These are phyloP conservation scores for Holcopasites calliopsidis DNA, from an alignment of 1,140 invertebrate genomes.

Conservation along the genomic window DNA sequence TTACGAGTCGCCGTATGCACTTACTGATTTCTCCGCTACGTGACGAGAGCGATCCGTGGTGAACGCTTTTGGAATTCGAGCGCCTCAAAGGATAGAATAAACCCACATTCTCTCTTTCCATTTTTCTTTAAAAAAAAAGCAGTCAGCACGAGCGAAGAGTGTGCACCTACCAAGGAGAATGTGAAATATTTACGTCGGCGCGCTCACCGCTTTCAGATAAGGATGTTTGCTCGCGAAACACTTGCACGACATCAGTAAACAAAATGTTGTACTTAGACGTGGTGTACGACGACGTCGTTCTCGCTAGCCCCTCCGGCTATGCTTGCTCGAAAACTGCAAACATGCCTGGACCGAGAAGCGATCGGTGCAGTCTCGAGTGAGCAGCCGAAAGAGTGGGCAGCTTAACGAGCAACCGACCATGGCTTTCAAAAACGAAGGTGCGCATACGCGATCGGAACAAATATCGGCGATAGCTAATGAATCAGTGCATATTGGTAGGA, in stretches of 20 bases:
- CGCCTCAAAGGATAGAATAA: slow-evolving; percentile 4
- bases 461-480: not conserved
- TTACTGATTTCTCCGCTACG: slow-evolving; percentile 68
- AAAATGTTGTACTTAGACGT: slow-evolving; percentile 28
- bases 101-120: slow-evolving; percentile 40
- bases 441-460: not conserved
- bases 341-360: not conserved
- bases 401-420: no score
- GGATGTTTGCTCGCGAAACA: slow-evolving; percentile 58
- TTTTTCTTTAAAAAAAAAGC: not conserved
- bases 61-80: slow-evolving; percentile 44
- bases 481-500: slow-evolving; percentile 10
- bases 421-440: not conserved
- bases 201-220: slow-evolving; percentile 46
- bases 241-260: slow-evolving; percentile 55
- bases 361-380: not conserved
- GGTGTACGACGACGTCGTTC: not conserved
- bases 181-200: slow-evolving; percentile 56
- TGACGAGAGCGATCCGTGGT: slow-evolving; percentile 60
- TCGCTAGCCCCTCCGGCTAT: not conserved
- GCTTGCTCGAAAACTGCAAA: not conserved
- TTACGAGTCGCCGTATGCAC: slow-evolving; percentile 40
- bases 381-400: not conserved
- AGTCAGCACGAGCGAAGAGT: not conserved
- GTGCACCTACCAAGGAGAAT: slow-evolving; percentile 13